Evolutionary conservation across 2,888 invertebrate species (phyloP), one percentile per base, ranked within the genome.

Genomic region (Plagiodera versicolora): DNA sequence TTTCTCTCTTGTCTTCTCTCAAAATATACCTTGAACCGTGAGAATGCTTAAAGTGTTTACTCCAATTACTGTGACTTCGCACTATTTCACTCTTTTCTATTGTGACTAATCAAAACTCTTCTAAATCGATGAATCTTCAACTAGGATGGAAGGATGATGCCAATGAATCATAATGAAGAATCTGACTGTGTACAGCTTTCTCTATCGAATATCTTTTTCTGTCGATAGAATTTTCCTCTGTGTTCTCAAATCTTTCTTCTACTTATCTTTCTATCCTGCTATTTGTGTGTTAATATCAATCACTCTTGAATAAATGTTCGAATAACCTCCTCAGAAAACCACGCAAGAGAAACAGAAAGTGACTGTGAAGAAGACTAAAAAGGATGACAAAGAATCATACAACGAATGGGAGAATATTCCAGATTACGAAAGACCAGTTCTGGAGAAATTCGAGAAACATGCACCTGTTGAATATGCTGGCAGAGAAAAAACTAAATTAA

Each of bases 391-490:
- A 18, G 70, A 62, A 11, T 66, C 64, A 28, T 67, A 69, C 49
- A 74, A 76, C 58, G 79, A 77, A 24, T 76, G 80, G 74, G 78
- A 79, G 64, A 79, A 76, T 65, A 80, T 87, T 55, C 85, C 88
- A 9, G 91, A 92, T 77, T 92, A 92, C 73, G 91, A 91, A 30
- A 85, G 90, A 67, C 87, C 91, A 1, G 87, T 86, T 1, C 82
- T 90, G 60, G 90, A 90, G 74, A 86, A 85, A 78, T 89, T 86
- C 71, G 87, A 89, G 77, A 74, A 76, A 32, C 72, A 74, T 58
- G 77, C 74, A 20, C 73, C 83, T 80, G 39, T 85, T 81, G 75
- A 76, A 53, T 75, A 83, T 81, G 74, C 84, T 81, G 73, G 83
- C 77, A 71, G 81, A 70, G 76, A 81, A 60, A 81, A 79, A 75